A percentile compares a stretch with the other conserved stretches of the same genome.
Evolutionary conservation across 2,113 vertebrate species (phyloP).

Genomic region (Plectropomus leopardus): DNA sequence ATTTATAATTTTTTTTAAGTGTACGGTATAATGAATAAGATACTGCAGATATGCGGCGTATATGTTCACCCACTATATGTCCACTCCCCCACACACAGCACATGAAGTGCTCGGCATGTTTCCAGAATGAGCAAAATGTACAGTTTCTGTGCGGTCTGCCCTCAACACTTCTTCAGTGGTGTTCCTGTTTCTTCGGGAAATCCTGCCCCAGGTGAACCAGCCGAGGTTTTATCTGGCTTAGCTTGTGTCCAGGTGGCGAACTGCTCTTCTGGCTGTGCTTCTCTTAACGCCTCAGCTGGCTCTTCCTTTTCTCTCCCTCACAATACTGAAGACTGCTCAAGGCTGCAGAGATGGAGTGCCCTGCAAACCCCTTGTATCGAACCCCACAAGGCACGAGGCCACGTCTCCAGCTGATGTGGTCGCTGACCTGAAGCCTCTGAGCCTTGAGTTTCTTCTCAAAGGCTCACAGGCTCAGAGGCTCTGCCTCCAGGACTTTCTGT

Average conservation of each 20-base stretch:
- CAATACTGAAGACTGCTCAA: slow-evolving; percentile 14
- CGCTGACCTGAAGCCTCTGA: slow-evolving; percentile 8
- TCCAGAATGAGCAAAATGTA: slow-evolving; percentile 13
- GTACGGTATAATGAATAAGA: slow-evolving; percentile 41
- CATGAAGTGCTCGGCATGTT: slow-evolving; percentile 8
- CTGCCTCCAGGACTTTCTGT: background rate
- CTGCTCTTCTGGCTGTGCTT: slow-evolving; percentile 26
- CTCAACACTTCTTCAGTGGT: background rate
- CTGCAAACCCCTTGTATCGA: slow-evolving; percentile 1
- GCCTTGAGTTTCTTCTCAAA: background rate
- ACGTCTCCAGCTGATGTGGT: slow-evolving; percentile 27
- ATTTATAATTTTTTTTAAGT: slow-evolving; percentile 17
- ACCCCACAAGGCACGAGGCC: slow-evolving; percentile 19
- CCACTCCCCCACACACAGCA: slow-evolving; percentile 37
- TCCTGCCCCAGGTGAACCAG: slow-evolving; percentile 10
- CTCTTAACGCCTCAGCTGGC: slow-evolving; percentile 33
- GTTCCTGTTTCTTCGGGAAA: slow-evolving; percentile 14
- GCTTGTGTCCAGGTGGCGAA: slow-evolving; percentile 27
- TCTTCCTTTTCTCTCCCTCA: slow-evolving; percentile 13
- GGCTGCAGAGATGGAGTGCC: slow-evolving; percentile 34
- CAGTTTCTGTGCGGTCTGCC: background rate
- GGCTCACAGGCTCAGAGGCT: background rate
- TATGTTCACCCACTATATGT: slow-evolving; percentile 29
- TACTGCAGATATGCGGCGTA: background rate
- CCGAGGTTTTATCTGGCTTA: slow-evolving; percentile 20